These are phyloP conservation scores for Sula dactylatra DNA, from an alignment of 2,113 vertebrate species.

Conservation along the genomic window DNA sequence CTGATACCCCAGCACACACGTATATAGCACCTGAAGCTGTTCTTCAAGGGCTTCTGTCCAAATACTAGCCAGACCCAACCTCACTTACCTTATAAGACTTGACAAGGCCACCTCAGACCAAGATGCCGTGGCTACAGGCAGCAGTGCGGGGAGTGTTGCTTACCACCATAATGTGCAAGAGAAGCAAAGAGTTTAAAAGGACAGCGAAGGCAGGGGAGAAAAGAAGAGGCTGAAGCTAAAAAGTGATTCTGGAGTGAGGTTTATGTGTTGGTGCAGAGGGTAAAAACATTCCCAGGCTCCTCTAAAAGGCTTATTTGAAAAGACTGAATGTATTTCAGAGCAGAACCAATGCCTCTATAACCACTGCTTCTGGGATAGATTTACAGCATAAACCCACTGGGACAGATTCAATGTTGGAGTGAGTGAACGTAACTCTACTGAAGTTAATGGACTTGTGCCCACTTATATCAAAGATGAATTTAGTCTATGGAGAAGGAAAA, in stretches of 20 bases:
- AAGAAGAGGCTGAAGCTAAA: background rate
- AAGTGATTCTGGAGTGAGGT: background rate
- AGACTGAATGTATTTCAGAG: constrained; percentile 37
- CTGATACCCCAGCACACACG: background rate
- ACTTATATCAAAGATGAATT: constrained; percentile 41
- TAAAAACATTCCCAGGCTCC: background rate
- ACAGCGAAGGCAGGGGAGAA: background rate
- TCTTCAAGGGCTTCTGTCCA: background rate
- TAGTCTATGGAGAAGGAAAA: constrained; percentile 44
- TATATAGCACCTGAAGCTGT: background rate
- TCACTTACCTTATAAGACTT: background rate
- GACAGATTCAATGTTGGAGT: constrained; percentile 36
- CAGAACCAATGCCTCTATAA: constrained; percentile 17
- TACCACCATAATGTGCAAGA: rapidly evolving
- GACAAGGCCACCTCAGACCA: background rate
- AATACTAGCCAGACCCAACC: background rate
- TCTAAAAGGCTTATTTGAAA: constrained; percentile 14
- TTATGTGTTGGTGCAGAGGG: background rate
- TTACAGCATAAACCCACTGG: constrained; percentile 49
- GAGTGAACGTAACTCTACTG: constrained; percentile 25
- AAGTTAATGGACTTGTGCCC: constrained; percentile 53
- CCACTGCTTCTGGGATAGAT: constrained; percentile 49
- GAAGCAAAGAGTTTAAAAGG: background rate
- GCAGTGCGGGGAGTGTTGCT: background rate
- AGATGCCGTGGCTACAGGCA: background rate